Evolutionary conservation across 2,888 invertebrate species (phyloP).

Genomic region (Chironomus riparius): DNA sequence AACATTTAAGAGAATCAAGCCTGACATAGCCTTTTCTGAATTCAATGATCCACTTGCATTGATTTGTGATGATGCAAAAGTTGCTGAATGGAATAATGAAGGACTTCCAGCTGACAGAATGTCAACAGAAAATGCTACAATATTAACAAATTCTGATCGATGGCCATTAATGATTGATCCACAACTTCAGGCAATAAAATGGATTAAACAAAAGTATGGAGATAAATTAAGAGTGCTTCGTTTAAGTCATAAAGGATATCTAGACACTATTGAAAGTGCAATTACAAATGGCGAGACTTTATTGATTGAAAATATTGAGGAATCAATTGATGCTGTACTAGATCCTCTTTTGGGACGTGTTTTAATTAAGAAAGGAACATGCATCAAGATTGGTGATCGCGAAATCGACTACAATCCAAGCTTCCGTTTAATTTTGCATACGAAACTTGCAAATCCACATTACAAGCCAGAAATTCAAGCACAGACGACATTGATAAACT

Average conservation of each 20-base stretch:
- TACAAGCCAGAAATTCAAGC: slow-evolving; percentile 99
- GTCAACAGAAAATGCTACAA: slow-evolving; percentile 96
- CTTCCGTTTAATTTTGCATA: slow-evolving; percentile 84
- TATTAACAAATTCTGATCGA: slow-evolving; percentile 83
- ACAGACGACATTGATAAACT: slow-evolving; percentile 92
- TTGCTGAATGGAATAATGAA: slow-evolving; percentile 95
- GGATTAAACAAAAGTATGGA: slow-evolving; percentile 92
- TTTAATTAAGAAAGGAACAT: slow-evolving; percentile 89
- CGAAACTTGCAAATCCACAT: slow-evolving; percentile 93
- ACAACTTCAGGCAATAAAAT: slow-evolving; percentile 87
- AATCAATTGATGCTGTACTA: slow-evolving; percentile 85
- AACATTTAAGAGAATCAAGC: slow-evolving; percentile 38
- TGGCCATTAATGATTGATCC: slow-evolving; percentile 99
- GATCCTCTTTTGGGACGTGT: slow-evolving; percentile 86
- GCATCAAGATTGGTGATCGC: slow-evolving; percentile 93
- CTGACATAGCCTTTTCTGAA: slow-evolving; percentile 83
- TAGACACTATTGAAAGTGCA: slow-evolving; percentile 80
- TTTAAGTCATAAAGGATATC: slow-evolving; percentile 82
- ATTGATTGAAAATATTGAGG: slow-evolving; percentile 86
- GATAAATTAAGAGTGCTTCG: slow-evolving; percentile 71
- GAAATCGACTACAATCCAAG: slow-evolving; percentile 86
- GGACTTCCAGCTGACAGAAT: slow-evolving; percentile 91
- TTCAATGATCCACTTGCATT: slow-evolving; percentile 77
- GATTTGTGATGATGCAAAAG: slow-evolving; percentile 86
- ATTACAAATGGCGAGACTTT: slow-evolving; percentile 77